Evolutionary conservation across 2,113 vertebrate species (phyloP), one percentile per base, ranked within the genome.

Genomic region (Lophura nycthemera): DNA sequence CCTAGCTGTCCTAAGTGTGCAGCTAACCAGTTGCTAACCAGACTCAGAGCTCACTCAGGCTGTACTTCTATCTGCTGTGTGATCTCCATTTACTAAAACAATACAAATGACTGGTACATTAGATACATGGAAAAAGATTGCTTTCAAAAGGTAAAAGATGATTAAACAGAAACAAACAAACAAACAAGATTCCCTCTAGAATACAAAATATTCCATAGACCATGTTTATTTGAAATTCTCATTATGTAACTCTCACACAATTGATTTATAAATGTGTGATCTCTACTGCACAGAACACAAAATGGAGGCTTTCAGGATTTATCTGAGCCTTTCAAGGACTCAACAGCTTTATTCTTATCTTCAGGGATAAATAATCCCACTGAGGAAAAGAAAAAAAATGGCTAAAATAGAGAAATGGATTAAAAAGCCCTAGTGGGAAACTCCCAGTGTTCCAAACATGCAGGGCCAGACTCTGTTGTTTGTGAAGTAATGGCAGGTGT

Each of bases 361-460:
- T 86, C 50, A 17, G 6, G 12, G 13, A 47, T 24, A 90, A 8
- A 67, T 30, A 76, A 65, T 24, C 40, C 13, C 34, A 75, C 42
- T 40, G 38, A 59, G 20, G 10, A 36, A 72, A 21, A 30, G 30
- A 54, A 16, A 25, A 25, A 40, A 79, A 56, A 8, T 40, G 54
- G 22, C 4, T 32, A 32, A 69, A 47, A 78, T 17, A 79, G 18
- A 93, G 11, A 75, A 90, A 70, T 11, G 4, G 10, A 3, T 66
- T 66, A 38, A 6, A 83, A 93, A 75, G 32, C 4, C 27, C 64
- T 15, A 12, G 15, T 50, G 60, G 90, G 67, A 95, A 96, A 95
- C 11, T 29, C 77, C 64, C 89, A 47, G 13, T 93, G 91, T 73
- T 92, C 60, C 57, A 83, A 83, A 59, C 84, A 89, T 77, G 82